Base-by-base conservation (phyloP, 2,797 vertebrate genomes). In the Galaxias olidus region DNA sequence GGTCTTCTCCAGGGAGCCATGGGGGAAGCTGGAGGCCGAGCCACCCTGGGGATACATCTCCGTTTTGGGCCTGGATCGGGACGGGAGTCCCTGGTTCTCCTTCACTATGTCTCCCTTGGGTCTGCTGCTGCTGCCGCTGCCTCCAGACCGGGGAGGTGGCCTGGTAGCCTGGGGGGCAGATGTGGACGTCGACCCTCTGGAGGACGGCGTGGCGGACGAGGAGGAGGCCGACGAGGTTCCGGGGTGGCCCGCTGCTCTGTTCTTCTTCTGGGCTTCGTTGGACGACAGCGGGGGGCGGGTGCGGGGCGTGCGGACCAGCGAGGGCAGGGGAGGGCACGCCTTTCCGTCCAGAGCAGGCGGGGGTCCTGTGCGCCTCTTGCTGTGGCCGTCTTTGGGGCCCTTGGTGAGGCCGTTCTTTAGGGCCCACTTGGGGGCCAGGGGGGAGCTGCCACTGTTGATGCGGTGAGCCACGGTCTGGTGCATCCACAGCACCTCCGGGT, bases 401-500 rank as follows among this genome's bases (percentile, higher is more conserved):
- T 89, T 94, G 60, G 88, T 30, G 30, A 30, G 84, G 69, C 87
- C 89, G 0, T 87, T 93, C 80, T 90, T 94, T 73, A 92, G 89
- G 49, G 92, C 92, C 96, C 96, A 97, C 40, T 90, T 93, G 0
- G 96, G 96, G 10, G 92, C 93, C 70, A 93, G 72, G 0, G 88
- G 85, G 76, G 94, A 95, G 84, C 93, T 93, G 65, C 91, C 94
- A 84, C 94, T 93, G 83, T 92, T 96, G 85, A 98, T 93, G 75
- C 93, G 93, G 88, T 98, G 96, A 89, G 94, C 94, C 79, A 97
- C 87, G 40, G 92, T 94, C 86, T 96, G 94, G 79, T 98, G 96
- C 94, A 98, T 95, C 95, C 96, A 97, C 48, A 98, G 91, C 55
- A 97, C 96, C 88, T 98, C 96, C 0, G 95, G 96, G 79, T 97